Base-by-base conservation (phyloP, 2,797 vertebrate genomes). In the Hirundo rustica region DNA sequence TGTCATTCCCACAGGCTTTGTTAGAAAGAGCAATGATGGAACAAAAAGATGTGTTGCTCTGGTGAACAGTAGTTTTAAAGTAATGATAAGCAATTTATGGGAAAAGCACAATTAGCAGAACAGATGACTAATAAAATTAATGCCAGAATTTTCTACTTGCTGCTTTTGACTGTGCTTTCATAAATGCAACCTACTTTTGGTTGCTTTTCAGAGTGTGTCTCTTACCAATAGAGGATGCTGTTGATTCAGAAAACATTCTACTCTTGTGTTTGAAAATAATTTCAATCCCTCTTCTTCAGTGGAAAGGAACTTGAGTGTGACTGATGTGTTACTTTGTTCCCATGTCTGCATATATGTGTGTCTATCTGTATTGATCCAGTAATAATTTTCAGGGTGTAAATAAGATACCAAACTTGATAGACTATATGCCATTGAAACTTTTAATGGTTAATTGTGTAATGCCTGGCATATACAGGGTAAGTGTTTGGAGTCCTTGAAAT, bases 161-260 rank as follows among this genome's bases (percentile, higher is more conserved):
- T 83, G 40, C 16, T 80, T 80, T 76, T 74, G 38, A 19, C 38
- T 54, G 2, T n/a, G 13, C 47, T 82, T 70, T 88, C 7, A 0
- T 42, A 66, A 92, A 26, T 34, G 11, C 21, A 75, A 54, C 36
- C 4, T 51, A 40, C 29, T 82, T 55, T 58, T 78, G 10, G 4
- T 64, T 70, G 38, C 8, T 70, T 55, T 6, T 25, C n/a, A 62
- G n/a, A 38, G 30, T 8, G 12, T 3, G 0, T 16, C 26, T 65
- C 9, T 91, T 91, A 80, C 91, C 89, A 4, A 27, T 26, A 95
- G 96, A 88, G 95, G 94, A 84, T 70, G 80, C 96, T 96, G 67
- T 51, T 94, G 85, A 67, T 38, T 74, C 53, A 88, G 55, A 40
- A 92, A 93, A 73, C 44, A 19, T 44, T 36, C 36, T 54, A 1